These are phyloP conservation scores for Eupithecia subfuscata DNA, from an alignment of 2,888 invertebrate genomes.

Conservation along the genomic window DNA sequence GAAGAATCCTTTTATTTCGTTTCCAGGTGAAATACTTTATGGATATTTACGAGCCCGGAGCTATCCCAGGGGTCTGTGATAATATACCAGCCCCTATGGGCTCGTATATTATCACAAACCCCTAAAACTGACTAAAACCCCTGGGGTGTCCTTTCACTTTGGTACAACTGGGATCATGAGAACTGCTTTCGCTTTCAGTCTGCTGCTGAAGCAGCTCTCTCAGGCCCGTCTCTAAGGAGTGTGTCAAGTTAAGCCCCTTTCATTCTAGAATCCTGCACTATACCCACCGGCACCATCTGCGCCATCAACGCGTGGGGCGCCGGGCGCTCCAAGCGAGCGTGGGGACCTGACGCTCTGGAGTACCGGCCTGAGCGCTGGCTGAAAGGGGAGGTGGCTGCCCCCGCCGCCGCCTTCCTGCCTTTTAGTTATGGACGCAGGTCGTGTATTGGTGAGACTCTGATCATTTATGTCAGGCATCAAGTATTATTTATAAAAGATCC, in stretches of 20 bases:
- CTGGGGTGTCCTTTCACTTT: not conserved
- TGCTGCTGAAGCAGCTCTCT: no score
- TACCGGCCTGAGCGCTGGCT: constrained; percentile 70
- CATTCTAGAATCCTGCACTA: constrained; percentile 56
- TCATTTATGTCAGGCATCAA: not conserved
- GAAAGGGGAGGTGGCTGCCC: constrained; percentile 35
- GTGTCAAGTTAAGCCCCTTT: not conserved
- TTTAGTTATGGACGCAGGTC: constrained; percentile 47
- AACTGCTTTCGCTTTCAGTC: no score
- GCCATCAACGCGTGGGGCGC: constrained; percentile 61
- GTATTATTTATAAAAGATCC: no score
- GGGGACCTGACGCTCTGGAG: constrained; percentile 61
- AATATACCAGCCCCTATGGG: no score
- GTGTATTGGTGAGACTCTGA: constrained; percentile 58
- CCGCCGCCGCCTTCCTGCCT: constrained; percentile 50
- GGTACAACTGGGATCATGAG: no score
- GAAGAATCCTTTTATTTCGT: no score
- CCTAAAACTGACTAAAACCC: not conserved
- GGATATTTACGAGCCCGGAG: no score
- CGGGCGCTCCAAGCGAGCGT: constrained; percentile 57
- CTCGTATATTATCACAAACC: no score
- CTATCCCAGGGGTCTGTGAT: no score
- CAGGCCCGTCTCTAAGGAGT: no score
- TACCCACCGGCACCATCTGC: constrained; percentile 59
- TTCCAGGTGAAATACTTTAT: no score